These are phyloP conservation scores for Silurus asotus DNA, from an alignment of 2,113 vertebrate genomes.

Conservation along the genomic window DNA sequence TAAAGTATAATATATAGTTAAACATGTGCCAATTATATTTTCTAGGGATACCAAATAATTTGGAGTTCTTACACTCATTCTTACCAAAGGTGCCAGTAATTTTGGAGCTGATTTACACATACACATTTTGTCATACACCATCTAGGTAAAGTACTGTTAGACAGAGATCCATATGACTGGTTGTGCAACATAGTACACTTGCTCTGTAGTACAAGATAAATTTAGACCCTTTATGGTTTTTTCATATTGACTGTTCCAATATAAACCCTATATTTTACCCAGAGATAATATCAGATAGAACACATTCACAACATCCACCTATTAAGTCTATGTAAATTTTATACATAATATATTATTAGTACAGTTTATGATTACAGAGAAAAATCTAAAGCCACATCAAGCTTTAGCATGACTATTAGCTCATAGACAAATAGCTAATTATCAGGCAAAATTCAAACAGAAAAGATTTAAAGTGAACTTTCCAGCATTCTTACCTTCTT, in stretches of 20 bases:
- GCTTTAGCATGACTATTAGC: not conserved
- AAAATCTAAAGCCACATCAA: slow-evolving; percentile 9
- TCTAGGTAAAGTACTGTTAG: not conserved
- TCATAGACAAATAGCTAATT: not conserved
- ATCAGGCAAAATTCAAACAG: not conserved
- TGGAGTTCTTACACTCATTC: not conserved
- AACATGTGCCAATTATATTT: too few species aligned
- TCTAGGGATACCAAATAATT: too few species aligned
- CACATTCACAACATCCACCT: not conserved
- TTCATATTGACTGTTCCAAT: not conserved
- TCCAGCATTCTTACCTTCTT: slow-evolving; percentile 61
- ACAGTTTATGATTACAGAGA: not conserved
- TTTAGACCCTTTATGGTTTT: not conserved
- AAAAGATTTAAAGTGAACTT: slow-evolving; percentile 31
- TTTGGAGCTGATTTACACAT: not conserved
- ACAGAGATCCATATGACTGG: not conserved
- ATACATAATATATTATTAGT: not conserved
- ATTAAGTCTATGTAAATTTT: not conserved
- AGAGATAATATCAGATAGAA: not conserved
- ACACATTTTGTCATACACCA: not conserved
- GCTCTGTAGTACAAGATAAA: not conserved
- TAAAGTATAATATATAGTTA: not conserved
- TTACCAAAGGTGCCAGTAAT: not conserved
- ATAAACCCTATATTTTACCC: not conserved
- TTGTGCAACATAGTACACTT: not conserved